Evolutionary conservation across 2,888 invertebrate genomes (phyloP).

Genomic region (Drosophila niveifrons): DNA sequence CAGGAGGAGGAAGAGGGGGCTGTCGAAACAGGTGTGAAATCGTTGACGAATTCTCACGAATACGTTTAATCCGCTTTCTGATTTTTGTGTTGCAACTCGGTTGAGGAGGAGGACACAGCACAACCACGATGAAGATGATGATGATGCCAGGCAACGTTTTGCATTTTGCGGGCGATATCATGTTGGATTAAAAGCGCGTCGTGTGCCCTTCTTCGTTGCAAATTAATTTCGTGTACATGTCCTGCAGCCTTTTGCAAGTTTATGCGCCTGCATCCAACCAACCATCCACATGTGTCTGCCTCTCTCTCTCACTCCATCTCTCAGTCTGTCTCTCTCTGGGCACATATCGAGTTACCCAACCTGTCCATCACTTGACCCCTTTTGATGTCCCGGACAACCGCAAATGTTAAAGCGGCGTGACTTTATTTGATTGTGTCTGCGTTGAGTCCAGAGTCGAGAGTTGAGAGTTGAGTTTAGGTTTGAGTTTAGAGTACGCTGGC

Average conservation of each 20-base stretch:
- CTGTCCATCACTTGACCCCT: constrained; percentile 43
- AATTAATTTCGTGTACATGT: constrained; percentile 79
- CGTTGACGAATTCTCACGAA: constrained; percentile 84
- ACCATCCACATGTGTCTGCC: constrained; percentile 9
- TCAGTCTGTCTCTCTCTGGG: not conserved
- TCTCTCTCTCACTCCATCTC: not conserved
- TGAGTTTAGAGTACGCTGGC: constrained; percentile 24
- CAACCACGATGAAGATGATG: too few relatives aligned
- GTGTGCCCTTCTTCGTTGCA: constrained; percentile 65
- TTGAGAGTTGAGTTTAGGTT: too few relatives aligned
- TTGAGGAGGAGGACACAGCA: too few relatives aligned
- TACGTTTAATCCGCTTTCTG: constrained; percentile 84
- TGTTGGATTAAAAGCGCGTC: constrained; percentile 75
- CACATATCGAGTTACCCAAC: constrained; percentile 52
- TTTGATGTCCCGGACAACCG: constrained; percentile 48
- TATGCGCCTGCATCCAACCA: constrained; percentile 32
- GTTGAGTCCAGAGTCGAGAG: not conserved
- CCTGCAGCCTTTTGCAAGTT: constrained; percentile 75
- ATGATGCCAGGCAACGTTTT: constrained; percentile 38
- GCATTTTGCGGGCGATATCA: constrained; percentile 76
- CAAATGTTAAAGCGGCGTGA: constrained; percentile 79
- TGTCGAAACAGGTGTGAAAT: constrained; percentile 81
- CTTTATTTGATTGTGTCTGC: constrained; percentile 77
- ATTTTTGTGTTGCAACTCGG: constrained; percentile 68
- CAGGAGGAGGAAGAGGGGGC: not conserved